Evolutionary conservation across 2,113 vertebrate species (phyloP).

Genomic region (Tor tambroides): DNA sequence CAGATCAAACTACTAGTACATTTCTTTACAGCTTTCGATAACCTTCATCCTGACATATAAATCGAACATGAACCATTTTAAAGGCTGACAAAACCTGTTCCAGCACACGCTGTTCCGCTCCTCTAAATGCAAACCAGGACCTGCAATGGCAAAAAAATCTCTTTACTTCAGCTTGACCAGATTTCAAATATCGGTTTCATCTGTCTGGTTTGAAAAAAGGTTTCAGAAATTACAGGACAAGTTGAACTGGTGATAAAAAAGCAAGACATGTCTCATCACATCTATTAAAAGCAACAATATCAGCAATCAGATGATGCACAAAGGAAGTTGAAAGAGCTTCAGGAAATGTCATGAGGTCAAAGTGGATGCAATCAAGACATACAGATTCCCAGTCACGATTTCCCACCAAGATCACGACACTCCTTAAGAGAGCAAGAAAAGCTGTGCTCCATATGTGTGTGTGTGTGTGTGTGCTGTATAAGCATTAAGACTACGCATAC

Average conservation of each 20-base stretch:
- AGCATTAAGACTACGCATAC: not conserved
- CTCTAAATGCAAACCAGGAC: not conserved
- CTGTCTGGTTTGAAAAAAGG: not conserved
- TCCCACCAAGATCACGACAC: not conserved
- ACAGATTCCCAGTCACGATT: slow-evolving; percentile 26
- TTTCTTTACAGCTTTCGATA: not conserved
- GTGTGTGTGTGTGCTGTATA: not conserved
- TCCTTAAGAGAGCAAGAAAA: not conserved
- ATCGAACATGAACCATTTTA: slow-evolving; percentile 4
- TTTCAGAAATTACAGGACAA: slow-evolving; percentile 10
- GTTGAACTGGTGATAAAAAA: slow-evolving; percentile 28
- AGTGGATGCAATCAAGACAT: slow-evolving; percentile 42
- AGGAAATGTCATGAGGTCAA: slow-evolving; percentile 12
- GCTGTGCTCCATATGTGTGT: not conserved
- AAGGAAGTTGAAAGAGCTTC: slow-evolving; percentile 11
- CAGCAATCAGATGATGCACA: slow-evolving; percentile 35
- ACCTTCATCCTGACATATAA: not conserved
- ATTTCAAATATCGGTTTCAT: not conserved
- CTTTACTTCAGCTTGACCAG: slow-evolving; percentile 24
- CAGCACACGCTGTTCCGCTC: slow-evolving; percentile 25
- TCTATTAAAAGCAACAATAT: slow-evolving; percentile 33
- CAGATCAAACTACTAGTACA: not conserved
- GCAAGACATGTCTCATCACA: not conserved
- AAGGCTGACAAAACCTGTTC: slow-evolving; percentile 8
- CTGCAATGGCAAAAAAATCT: not conserved